Percentiles rank a stretch among this genome's conserved stretches.
Evolutionary conservation across 2,113 vertebrate genomes (phyloP).

Genomic region (Struthidea cinerea): DNA sequence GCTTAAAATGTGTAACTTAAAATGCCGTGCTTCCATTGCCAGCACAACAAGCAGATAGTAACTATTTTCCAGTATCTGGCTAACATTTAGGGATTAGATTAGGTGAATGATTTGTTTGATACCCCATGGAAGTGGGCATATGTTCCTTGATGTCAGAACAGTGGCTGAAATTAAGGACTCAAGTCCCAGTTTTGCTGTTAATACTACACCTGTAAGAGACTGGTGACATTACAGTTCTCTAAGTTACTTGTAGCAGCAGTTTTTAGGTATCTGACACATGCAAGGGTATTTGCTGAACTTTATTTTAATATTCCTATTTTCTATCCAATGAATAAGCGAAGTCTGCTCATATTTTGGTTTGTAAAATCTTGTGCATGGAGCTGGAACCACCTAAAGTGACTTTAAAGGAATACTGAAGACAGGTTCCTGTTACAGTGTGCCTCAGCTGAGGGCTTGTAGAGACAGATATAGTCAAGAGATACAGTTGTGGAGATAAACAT

Average conservation of each 20-base stretch:
- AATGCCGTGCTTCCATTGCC: neutral
- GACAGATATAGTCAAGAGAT: neutral
- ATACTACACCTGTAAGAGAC: neutral
- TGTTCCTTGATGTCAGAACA: neutral
- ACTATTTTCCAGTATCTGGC: neutral
- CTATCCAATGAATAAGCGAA: neutral
- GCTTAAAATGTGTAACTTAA: neutral
- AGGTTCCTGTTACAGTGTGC: neutral
- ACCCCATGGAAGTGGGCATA: neutral
- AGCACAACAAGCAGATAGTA: neutral
- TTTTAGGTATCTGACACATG: neutral
- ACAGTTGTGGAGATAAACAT: neutral
- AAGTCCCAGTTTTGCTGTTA: neutral
- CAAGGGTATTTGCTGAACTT: neutral
- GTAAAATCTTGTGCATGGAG: neutral
- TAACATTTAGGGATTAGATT: neutral
- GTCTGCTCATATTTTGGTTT: neutral
- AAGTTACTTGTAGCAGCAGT: neutral
- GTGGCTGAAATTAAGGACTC: neutral
- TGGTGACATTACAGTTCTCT: neutral
- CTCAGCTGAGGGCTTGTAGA: neutral
- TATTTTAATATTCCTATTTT: neutral
- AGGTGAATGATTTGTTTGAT: neutral
- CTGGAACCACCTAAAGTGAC: neutral
- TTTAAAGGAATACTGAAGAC: neutral